These are phyloP conservation scores for Drosophila ohnishii DNA, from an alignment of 1,140 invertebrate genomes.

Conservation along the genomic window DNA sequence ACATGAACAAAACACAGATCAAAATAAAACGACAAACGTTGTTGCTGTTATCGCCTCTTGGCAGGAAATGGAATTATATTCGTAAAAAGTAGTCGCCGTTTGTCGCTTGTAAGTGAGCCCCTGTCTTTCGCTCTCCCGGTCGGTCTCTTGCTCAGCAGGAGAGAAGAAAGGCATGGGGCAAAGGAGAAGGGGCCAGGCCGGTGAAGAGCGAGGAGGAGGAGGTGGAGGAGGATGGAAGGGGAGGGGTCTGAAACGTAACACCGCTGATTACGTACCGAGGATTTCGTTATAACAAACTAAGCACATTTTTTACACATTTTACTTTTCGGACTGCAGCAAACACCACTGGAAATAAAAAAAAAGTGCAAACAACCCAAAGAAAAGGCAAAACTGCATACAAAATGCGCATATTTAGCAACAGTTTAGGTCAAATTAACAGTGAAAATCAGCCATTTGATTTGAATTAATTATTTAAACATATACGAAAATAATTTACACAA, in stretches of 20 bases:
- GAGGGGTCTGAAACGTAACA: slow-evolving; percentile 45
- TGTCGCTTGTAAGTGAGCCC: slow-evolving; percentile 52
- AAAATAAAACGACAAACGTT: slow-evolving; percentile 47
- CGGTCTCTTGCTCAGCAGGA: slow-evolving; percentile 34
- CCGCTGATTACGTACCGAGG: slow-evolving; percentile 53
- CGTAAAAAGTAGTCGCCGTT: slow-evolving; percentile 65
- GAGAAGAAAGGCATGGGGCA: slow-evolving; percentile 17
- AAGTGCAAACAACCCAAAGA: not conserved
- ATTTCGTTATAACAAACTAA: slow-evolving; percentile 59
- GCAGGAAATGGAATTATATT: slow-evolving; percentile 81
- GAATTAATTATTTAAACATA: not conserved
- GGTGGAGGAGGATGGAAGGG: slow-evolving; percentile 2
- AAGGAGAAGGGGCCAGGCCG: slow-evolving; percentile 4
- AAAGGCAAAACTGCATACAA: slow-evolving; percentile 9
- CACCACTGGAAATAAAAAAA: slow-evolving; percentile 13
- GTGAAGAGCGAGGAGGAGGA: slow-evolving; percentile 7
- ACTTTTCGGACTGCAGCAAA: slow-evolving; percentile 25
- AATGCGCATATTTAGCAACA: not conserved
- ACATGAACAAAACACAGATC: slow-evolving; percentile 38
- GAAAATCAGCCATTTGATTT: not conserved
- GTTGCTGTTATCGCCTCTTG: slow-evolving; percentile 77
- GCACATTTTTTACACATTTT: slow-evolving; percentile 47
- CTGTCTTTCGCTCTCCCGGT: slow-evolving; percentile 15
- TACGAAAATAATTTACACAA: not conserved
- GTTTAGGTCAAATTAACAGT: slow-evolving; percentile 6